A percentile compares a stretch with the other conserved stretches of the same genome.
Conservation (phyloP, 1,140 invertebrate genomes). For the Atta texana region DNA sequence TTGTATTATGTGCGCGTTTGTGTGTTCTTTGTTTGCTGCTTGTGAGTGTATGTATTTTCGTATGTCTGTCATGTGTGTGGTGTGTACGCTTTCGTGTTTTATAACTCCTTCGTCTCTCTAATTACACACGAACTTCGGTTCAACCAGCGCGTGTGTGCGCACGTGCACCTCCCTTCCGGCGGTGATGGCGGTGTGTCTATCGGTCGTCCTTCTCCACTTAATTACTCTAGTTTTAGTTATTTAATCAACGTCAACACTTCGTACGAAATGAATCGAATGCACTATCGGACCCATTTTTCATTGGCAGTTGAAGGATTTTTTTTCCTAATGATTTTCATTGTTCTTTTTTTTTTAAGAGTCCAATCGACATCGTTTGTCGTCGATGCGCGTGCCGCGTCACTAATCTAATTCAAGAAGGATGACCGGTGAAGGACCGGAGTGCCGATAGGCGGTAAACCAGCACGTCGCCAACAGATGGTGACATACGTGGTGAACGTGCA, state of each 20-base stretch:
- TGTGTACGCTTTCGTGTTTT: conserved; percentile 28
- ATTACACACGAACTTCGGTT: conserved; percentile 48
- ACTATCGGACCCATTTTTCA: not conserved
- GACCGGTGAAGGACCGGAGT: conserved; percentile 25
- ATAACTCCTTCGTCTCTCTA: conserved; percentile 45
- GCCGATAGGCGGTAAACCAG: not conserved
- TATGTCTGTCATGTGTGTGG: conserved; percentile 17
- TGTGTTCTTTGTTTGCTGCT: not conserved
- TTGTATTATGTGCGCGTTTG: conserved; percentile 54
- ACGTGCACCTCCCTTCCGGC: conserved; percentile 49
- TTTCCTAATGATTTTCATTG: conserved; percentile 1
- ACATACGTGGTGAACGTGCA: not conserved
- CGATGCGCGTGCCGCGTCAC: conserved; percentile 3
- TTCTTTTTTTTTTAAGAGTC: not conserved
- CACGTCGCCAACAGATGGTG: not conserved
- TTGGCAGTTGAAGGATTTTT: conserved; percentile 49
- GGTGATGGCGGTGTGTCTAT: conserved; percentile 25
- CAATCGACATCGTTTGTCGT: conserved; percentile 9
- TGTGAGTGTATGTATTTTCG: conserved; percentile 21
- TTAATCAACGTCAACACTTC: conserved; percentile 14
- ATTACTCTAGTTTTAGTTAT: conserved; percentile 36
- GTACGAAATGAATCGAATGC: conserved; percentile 27
- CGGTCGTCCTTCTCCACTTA: conserved; percentile 27
- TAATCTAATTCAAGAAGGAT: conserved; percentile 52
- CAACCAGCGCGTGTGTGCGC: conserved; percentile 42